phyloP scores from a whole-genome alignment of 2,797 vertebrate genomes.

The Argentina silus region DNA sequence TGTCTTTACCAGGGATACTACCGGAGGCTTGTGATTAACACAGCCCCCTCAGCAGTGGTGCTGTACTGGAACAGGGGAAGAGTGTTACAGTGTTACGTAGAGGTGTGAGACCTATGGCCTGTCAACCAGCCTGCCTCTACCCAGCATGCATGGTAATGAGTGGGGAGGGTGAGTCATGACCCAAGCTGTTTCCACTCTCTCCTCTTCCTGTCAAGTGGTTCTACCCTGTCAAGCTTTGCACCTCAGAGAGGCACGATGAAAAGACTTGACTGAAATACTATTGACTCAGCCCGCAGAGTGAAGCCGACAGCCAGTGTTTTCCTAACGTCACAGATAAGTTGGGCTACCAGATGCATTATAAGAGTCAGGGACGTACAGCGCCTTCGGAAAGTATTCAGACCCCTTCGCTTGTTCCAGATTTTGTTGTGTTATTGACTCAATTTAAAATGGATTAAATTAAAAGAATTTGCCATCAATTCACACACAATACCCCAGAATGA shows the following conservation, averaged over 20 bases:
- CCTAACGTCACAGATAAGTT: background rate
- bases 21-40: background rate
- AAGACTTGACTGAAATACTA: background rate
- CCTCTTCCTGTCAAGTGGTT: slow-evolving; percentile 45
- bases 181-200: slow-evolving; percentile 48
- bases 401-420: no score
- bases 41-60: background rate
- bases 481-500: no score
- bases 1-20: no score
- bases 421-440: no score
- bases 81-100: background rate
- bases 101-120: slow-evolving; percentile 19
- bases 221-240: slow-evolving; percentile 19
- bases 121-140: slow-evolving; percentile 31
- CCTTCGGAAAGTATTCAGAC: no score
- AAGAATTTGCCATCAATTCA: no score
- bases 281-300: background rate
- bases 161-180: slow-evolving; percentile 39
- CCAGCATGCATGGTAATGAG: slow-evolving; percentile 32
- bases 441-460: no score
- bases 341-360: background rate
- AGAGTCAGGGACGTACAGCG: background rate
- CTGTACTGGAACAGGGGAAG: background rate
- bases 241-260: background rate
- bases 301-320: background rate